These are phyloP conservation scores for Hyla sarda DNA, from an alignment of 2,113 vertebrate species.

Conservation along the genomic window DNA sequence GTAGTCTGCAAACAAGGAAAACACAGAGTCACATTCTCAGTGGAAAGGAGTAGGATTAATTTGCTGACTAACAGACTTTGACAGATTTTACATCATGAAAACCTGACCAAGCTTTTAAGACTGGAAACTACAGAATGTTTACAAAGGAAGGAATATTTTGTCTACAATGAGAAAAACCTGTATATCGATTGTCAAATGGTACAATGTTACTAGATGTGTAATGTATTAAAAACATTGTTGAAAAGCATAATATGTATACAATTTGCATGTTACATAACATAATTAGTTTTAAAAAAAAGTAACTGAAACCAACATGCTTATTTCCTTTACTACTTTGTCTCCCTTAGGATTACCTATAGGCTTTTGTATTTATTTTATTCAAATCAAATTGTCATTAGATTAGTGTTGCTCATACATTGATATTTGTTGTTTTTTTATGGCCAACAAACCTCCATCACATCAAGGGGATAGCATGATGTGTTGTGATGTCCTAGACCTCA, in stretches of 20 bases:
- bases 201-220: background rate
- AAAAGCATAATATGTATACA: background rate
- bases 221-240: background rate
- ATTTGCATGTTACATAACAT: background rate
- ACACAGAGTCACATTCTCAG: constrained; percentile 1
- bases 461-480: too few species aligned
- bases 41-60: constrained; percentile 20
- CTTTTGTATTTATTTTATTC: too few species aligned
- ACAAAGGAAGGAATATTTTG: background rate
- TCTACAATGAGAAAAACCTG: background rate
- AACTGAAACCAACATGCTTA: too few species aligned
- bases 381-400: too few species aligned
- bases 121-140: background rate
- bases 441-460: too few species aligned
- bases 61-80: constrained; percentile 40
- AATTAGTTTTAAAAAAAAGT: too few species aligned
- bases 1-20: constrained; percentile 12
- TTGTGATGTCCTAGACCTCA: too few species aligned
- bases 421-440: too few species aligned
- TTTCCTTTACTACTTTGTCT: too few species aligned
- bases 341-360: too few species aligned
- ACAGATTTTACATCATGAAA: constrained; percentile 38
- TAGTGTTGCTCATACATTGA: too few species aligned
- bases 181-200: background rate
- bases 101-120: constrained; percentile 12